These are phyloP conservation scores for Hypanus sabinus DNA, from an alignment of 2,113 vertebrate species.

Conservation along the genomic window DNA sequence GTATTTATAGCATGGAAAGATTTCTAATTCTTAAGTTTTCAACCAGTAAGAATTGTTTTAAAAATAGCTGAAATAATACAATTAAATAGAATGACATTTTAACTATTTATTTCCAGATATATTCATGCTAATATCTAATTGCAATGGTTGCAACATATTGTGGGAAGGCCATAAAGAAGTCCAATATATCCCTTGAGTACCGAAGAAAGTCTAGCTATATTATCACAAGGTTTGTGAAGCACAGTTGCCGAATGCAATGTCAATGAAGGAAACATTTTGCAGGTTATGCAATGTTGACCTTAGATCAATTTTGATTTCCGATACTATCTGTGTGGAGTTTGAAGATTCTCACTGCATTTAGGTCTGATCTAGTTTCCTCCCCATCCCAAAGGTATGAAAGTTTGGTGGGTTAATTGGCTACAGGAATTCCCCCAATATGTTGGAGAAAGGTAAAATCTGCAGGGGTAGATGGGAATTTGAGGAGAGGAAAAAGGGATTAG, in stretches of 20 bases:
- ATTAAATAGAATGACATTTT: not conserved
- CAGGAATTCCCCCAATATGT: too few species aligned
- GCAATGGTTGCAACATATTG: not conserved
- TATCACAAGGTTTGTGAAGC: not conserved
- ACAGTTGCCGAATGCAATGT: not conserved
- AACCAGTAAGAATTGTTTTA: not conserved
- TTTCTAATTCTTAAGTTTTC: not conserved
- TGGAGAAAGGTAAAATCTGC: too few species aligned
- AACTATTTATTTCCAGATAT: not conserved
- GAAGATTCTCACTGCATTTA: too few species aligned
- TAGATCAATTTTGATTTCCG: too few species aligned
- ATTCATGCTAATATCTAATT: not conserved
- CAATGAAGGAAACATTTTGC: not conserved
- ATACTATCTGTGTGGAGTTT: too few species aligned
- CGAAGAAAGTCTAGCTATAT: not conserved
- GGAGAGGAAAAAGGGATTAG: too few species aligned
- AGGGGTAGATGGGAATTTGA: too few species aligned
- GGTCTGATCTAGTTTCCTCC: too few species aligned
- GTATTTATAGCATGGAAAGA: not conserved
- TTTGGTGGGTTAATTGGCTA: too few species aligned
- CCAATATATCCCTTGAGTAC: not conserved
- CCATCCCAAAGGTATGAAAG: too few species aligned
- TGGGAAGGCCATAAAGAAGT: not conserved
- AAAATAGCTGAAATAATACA: not conserved
- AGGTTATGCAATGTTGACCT: too few species aligned